Percentiles rank a stretch among this genome's conserved stretches.
Conservation (phyloP, 1,140 invertebrate species). For the Stegodyphus mimosarum region DNA sequence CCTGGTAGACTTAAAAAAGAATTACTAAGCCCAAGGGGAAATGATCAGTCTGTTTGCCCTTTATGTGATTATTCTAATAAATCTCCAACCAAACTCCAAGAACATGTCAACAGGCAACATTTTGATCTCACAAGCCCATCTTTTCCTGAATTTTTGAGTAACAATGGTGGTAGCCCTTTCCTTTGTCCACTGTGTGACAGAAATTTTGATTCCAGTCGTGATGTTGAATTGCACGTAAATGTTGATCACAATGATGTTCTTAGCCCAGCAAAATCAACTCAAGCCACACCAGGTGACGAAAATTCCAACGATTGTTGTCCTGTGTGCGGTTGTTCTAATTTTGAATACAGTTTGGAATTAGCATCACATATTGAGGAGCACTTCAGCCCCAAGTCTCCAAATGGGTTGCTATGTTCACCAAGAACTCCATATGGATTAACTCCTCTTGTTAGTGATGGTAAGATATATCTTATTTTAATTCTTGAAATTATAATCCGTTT, state of each 20-base stretch:
- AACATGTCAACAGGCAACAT: conserved; percentile 85
- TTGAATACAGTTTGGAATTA: conserved; percentile 71
- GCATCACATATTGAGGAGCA: conserved; percentile 79
- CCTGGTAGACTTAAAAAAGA: conserved; percentile 62
- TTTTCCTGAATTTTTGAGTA: conserved; percentile 69
- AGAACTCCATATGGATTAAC: conserved; percentile 47
- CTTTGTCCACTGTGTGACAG: conserved; percentile 80
- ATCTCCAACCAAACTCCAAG: conserved; percentile 79
- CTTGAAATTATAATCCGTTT: neutral
- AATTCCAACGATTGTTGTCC: conserved; percentile 69
- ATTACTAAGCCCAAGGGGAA: conserved; percentile 27
- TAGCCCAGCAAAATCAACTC: conserved; percentile 69
- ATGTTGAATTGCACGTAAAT: conserved; percentile 86
- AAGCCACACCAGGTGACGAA: conserved; percentile 63
- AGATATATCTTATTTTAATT: neutral
- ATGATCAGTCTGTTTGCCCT: conserved; percentile 74
- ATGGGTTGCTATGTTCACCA: conserved; percentile 48
- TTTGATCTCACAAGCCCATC: conserved; percentile 85
- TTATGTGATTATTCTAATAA: conserved; percentile 82
- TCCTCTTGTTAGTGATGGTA: conserved; percentile 41
- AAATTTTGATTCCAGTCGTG: conserved; percentile 79
- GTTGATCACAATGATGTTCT: conserved; percentile 82
- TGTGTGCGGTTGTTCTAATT: conserved; percentile 71
- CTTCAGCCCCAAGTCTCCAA: conserved; percentile 71
- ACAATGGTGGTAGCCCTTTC: conserved; percentile 67